These are phyloP conservation scores for Larimichthys crocea DNA, from an alignment of 2,113 vertebrate genomes.

Conservation along the genomic window DNA sequence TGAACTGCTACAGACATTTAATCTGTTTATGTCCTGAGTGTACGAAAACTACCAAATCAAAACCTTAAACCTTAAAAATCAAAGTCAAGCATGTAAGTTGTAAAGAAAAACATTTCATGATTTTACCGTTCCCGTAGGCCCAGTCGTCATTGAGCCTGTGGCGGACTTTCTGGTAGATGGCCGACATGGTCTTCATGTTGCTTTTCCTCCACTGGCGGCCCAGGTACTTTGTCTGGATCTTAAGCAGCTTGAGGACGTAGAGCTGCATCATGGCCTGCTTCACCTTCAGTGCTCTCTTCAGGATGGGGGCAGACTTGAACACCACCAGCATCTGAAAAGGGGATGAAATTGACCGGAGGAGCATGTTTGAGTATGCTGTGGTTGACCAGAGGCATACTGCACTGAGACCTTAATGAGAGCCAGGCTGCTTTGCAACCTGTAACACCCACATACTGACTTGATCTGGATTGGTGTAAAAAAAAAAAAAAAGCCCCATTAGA, in stretches of 20 bases:
- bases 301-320: conserved; percentile 96
- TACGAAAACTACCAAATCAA: background rate
- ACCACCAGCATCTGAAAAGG: conserved; percentile 94
- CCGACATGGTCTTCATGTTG: conserved; percentile 99
- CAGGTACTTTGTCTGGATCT: conserved; percentile 98
- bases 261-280: conserved; percentile 99
- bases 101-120: conserved; percentile 79
- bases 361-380: background rate
- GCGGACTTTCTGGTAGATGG: conserved; percentile 98
- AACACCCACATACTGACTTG: background rate
- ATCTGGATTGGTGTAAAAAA: background rate
- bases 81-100: background rate
- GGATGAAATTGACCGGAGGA: background rate
- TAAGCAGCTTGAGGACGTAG: conserved; percentile 95
- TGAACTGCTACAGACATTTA: no score
- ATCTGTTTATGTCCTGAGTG: no score
- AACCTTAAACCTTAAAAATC: background rate
- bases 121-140: conserved; percentile 96
- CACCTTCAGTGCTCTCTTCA: conserved; percentile 96
- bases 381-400: background rate
- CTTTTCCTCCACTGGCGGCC: conserved; percentile 99
- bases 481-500: background rate
- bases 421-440: no score
- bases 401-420: no score
- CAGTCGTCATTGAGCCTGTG: conserved; percentile 98